These are phyloP conservation scores for Camponotus vicinus DNA, from an alignment of 1,140 invertebrate genomes.

Conservation along the genomic window DNA sequence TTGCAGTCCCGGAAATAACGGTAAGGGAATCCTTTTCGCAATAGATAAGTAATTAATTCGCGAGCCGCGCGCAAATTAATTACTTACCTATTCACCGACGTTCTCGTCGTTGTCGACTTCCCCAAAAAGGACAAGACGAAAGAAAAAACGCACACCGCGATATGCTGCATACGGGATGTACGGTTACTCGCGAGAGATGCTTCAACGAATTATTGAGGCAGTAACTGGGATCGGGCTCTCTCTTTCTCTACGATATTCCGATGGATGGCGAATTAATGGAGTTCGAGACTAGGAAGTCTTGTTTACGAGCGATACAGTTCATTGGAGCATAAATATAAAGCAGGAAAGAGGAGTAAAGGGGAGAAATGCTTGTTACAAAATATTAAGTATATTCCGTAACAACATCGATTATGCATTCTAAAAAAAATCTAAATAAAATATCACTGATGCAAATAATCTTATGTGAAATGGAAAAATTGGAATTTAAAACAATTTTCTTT, in stretches of 20 bases:
- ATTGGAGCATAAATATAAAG: conserved; percentile 82
- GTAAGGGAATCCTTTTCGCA: conserved; percentile 30
- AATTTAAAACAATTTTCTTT: neutral
- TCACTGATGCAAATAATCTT: neutral
- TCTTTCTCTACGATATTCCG: conserved; percentile 71
- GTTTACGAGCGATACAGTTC: conserved; percentile 81
- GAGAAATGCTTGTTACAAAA: conserved; percentile 69
- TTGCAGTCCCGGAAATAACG: conserved; percentile 29
- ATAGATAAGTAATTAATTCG: too few species aligned
- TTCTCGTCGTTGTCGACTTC: neutral
- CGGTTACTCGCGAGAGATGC: conserved; percentile 50
- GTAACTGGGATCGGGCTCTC: conserved; percentile 71
- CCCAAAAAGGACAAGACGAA: neutral
- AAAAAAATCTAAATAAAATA: neutral
- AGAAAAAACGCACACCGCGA: neutral
- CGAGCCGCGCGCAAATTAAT: conserved; percentile 39
- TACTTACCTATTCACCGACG: conserved; percentile 27
- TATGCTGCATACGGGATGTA: conserved; percentile 27
- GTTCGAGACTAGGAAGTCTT: conserved; percentile 72
- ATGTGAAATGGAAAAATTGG: neutral
- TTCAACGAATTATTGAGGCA: conserved; percentile 74
- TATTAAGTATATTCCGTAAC: neutral
- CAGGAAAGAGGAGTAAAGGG: conserved; percentile 33
- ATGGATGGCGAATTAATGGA: conserved; percentile 79
- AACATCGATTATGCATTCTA: neutral